Evolutionary conservation across 2,888 invertebrate genomes (phyloP), one percentile per base, ranked within the genome.

Genomic region (Epinotia demarniana): DNA sequence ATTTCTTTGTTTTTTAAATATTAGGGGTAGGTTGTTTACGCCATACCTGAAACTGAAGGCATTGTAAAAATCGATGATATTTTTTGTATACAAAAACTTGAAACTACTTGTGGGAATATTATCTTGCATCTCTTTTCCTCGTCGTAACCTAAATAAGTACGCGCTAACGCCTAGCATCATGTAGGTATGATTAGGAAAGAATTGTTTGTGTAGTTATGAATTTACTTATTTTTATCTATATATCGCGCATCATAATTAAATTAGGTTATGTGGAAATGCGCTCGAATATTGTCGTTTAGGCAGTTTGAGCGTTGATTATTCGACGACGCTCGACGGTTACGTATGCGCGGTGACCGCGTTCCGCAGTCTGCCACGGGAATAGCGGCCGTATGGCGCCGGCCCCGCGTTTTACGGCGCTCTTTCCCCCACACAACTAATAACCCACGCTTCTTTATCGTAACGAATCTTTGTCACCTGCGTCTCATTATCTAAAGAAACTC

Each of bases 381-480:
- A 87, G 85, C 80, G 84, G 87, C 90, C 88, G 88, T 90, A 91
- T 82, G 87, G 78, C 87, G 87, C 88, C 89, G 89, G 90, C 88
- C 86, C 86, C 87, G 85, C 86, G 82, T 81, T 79, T 75, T 78
- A 73, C 82, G 80, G 79, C 83, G 87, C 86, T 89, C 86, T 88
- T 90, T 89, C 87, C 88, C 89, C 86, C 89, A 84, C 86, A 84
- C 83, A 86, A 86, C 85, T 89, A 90, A 91, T 90, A 92, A 90
- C 90, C 90, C 92, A 91, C 92, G 91, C 91, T 90, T 89, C 88
- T 90, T 89, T 89, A 91, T 90, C 90, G 90, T 88, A 86, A 87
- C 87, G 85, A 87, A 89, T 90, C 86, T 88, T 91, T 90, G 90
- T 91, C 92, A 91, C 92, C 91, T 91, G 92, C 90, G 87, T 83